Evolutionary conservation across 2,113 vertebrate genomes (phyloP).

Genomic region (Lutjanus erythropterus): DNA sequence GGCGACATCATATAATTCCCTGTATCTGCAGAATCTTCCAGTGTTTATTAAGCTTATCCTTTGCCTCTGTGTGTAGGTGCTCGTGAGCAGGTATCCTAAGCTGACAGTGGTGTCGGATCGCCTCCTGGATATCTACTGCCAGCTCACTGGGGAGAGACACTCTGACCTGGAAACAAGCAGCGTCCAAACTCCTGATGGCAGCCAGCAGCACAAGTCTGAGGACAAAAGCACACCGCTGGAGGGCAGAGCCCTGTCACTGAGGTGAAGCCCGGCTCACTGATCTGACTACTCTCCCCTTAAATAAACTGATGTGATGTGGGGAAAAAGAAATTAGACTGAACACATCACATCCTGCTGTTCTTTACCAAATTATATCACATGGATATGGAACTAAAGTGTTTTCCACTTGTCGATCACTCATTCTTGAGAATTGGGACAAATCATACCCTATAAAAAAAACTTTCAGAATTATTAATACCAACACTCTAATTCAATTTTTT

Average conservation of each 20-base stretch:
- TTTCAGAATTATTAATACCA: too few species aligned
- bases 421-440: too few species aligned
- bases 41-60: neutral
- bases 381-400: neutral
- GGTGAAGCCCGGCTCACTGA: slow-evolving; percentile 76
- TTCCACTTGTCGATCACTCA: too few species aligned
- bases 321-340: too few species aligned
- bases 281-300: neutral
- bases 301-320: neutral
- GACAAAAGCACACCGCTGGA: slow-evolving; percentile 85
- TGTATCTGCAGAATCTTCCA: neutral
- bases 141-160: slow-evolving; percentile 91
- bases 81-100: slow-evolving; percentile 86
- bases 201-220: slow-evolving; percentile 77
- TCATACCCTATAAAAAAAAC: too few species aligned
- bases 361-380: neutral
- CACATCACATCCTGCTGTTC: neutral
- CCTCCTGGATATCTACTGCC: slow-evolving; percentile 93
- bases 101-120: slow-evolving; percentile 87
- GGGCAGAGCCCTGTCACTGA: slow-evolving; percentile 92
- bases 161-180: slow-evolving; percentile 44
- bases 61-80: slow-evolving; percentile 81
- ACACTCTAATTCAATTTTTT: too few species aligned
- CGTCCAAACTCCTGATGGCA: slow-evolving; percentile 30
- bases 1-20: neutral